Evolutionary conservation across 2,888 invertebrate genomes (phyloP).

Genomic region (Xestia ashworthii): DNA sequence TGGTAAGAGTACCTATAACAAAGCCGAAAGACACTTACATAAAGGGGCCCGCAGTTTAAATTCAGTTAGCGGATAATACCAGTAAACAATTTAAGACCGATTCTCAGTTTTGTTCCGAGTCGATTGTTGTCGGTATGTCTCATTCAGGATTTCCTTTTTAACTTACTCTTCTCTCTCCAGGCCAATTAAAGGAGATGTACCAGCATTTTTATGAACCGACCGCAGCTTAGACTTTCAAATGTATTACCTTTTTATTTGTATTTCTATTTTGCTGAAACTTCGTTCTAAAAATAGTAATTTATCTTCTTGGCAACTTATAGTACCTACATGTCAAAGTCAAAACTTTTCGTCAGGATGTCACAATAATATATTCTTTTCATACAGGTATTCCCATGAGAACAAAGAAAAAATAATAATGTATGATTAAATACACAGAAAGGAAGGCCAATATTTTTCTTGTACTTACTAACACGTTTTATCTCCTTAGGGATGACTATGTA

Average conservation of each 20-base stretch:
- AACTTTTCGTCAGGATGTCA: not conserved
- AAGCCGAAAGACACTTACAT: too few relatives aligned
- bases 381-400: conserved; percentile 1
- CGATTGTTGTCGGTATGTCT: not conserved
- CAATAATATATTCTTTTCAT: not conserved
- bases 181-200: not conserved
- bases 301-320: not conserved
- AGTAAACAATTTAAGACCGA: conserved; percentile 5
- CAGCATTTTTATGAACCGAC: not conserved
- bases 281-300: not conserved
- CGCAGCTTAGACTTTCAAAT: not conserved
- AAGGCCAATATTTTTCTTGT: conserved; percentile 34
- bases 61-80: not conserved
- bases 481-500: conserved; percentile 48
- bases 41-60: too few relatives aligned
- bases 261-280: not conserved
- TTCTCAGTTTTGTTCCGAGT: conserved; percentile 1
- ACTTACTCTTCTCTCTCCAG: not conserved
- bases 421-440: conserved; percentile 36
- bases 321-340: not conserved
- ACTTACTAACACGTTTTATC: conserved; percentile 26
- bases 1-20: too few relatives aligned
- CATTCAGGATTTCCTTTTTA: conserved; percentile 20
- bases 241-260: not conserved
- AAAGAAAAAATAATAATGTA: conserved; percentile 36